Evolutionary conservation across 2,888 invertebrate genomes (phyloP).

Genomic region (Drosophila nr. perissopoda): DNA sequence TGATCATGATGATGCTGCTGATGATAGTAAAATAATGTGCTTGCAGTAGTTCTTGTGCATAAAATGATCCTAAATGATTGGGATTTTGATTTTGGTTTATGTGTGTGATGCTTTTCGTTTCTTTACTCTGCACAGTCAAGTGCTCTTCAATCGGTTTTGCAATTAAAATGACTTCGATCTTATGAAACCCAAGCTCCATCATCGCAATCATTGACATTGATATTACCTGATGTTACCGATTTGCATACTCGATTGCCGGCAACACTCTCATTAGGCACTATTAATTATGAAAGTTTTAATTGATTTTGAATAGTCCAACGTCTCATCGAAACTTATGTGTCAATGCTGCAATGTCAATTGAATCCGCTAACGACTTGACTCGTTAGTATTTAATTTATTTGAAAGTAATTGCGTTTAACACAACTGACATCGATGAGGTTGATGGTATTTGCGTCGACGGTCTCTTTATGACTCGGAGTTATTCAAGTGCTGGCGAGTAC

Average conservation of each 20-base stretch:
- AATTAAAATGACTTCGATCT: slow-evolving; percentile 37
- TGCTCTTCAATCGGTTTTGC: slow-evolving; percentile 26
- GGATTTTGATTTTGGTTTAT: slow-evolving; percentile 33
- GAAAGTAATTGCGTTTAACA: slow-evolving; percentile 52
- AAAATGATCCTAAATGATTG: slow-evolving; percentile 62
- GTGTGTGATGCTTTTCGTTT: slow-evolving; percentile 15
- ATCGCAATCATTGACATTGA: slow-evolving; percentile 24
- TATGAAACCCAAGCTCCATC: not conserved
- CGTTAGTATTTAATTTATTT: slow-evolving; percentile 57
- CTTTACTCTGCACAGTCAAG: slow-evolving; percentile 13
- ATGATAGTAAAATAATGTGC: slow-evolving; percentile 28
- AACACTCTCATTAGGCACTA: slow-evolving; percentile 46
- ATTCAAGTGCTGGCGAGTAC: slow-evolving; percentile 41
- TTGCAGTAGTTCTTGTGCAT: slow-evolving; percentile 49
- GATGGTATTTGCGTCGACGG: slow-evolving; percentile 35
- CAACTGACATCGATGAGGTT: slow-evolving; percentile 43
- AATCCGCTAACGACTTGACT: slow-evolving; percentile 22
- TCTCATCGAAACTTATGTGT: slow-evolving; percentile 16
- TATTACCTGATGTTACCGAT: slow-evolving; percentile 37
- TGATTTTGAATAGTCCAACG: slow-evolving; percentile 38
- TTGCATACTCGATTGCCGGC: slow-evolving; percentile 52
- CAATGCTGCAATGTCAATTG: slow-evolving; percentile 29
- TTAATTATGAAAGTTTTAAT: slow-evolving; percentile 68
- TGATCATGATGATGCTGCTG: slow-evolving; percentile 8
- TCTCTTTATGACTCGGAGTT: slow-evolving; percentile 40